phyloP scores from a whole-genome alignment of 2,888 invertebrate genomes.

The Cyrtodaria siliqua region DNA sequence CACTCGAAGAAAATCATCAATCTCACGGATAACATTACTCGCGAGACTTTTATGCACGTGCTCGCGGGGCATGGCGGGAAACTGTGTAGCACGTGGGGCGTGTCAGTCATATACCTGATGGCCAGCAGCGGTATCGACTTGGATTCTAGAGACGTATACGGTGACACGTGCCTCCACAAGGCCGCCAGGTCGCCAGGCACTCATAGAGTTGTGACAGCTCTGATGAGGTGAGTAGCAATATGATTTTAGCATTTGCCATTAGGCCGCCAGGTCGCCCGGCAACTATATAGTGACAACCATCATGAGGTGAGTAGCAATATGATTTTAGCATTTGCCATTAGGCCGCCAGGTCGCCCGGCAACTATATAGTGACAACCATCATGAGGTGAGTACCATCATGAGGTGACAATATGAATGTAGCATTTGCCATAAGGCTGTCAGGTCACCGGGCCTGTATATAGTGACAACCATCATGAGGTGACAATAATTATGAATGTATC shows the following conservation, averaged over 20 bases:
- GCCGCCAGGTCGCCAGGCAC: slow-evolving; percentile 70
- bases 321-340: no score
- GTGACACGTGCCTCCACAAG: slow-evolving; percentile 80
- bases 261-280: no score
- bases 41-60: slow-evolving; percentile 77
- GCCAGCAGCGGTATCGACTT: slow-evolving; percentile 76
- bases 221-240: slow-evolving; percentile 73
- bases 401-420: no score
- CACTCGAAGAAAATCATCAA: slow-evolving; percentile 71
- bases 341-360: no score
- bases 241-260: no score
- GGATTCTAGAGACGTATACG: slow-evolving; percentile 72
- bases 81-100: slow-evolving; percentile 67
- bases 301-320: no score
- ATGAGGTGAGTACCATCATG: no score
- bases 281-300: not conserved
- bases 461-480: no score
- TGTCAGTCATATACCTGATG: slow-evolving; percentile 77
- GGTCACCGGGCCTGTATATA: no score
- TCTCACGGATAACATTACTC: slow-evolving; percentile 61
- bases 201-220: slow-evolving; percentile 74
- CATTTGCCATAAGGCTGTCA: no score
- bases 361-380: no score
- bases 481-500: no score
- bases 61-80: slow-evolving; percentile 68